Evolutionary conservation across 2,888 invertebrate genomes (phyloP).

Genomic region (Lobophora halterata): DNA sequence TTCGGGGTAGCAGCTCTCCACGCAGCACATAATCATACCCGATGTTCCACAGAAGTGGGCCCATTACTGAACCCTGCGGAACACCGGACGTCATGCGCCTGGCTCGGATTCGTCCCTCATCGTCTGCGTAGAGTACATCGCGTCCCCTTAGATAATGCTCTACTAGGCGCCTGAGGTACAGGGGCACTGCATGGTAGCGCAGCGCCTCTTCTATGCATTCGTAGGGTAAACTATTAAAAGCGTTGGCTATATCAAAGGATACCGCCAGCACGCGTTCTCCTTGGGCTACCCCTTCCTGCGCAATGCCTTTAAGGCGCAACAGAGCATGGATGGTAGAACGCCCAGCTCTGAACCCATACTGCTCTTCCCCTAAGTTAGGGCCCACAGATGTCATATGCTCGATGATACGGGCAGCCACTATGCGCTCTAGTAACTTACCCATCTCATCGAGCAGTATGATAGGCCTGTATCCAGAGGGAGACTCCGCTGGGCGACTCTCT

Average conservation of each 20-base stretch:
- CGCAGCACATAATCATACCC: constrained; percentile 1
- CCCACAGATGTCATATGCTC: too few relatives aligned
- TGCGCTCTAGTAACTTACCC: too few relatives aligned
- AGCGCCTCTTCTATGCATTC: constrained; percentile 10
- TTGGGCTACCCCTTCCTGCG: neutral
- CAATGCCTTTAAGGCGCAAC: neutral
- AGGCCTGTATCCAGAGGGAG: too few relatives aligned
- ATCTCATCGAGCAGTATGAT: too few relatives aligned
- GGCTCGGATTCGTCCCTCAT: neutral
- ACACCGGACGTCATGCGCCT: neutral
- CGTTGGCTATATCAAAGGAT: constrained; percentile 8
- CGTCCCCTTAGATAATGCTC: neutral
- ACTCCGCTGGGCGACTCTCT: too few relatives aligned
- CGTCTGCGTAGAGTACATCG: neutral
- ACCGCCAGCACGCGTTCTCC: constrained; percentile 3
- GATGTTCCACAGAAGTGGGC: neutral
- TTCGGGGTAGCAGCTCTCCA: too few relatives aligned
- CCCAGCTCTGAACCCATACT: constrained; percentile 1
- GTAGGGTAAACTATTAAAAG: constrained; percentile 12
- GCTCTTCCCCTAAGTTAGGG: neutral
- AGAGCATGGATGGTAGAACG: constrained; percentile 1
- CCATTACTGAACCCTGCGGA: too few relatives aligned
- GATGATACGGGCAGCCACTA: too few relatives aligned
- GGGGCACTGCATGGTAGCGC: constrained; percentile 8
- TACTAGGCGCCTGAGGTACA: neutral